Base-by-base conservation (phyloP, 2,113 vertebrate species). In the Zosterops pallidus region DNA sequence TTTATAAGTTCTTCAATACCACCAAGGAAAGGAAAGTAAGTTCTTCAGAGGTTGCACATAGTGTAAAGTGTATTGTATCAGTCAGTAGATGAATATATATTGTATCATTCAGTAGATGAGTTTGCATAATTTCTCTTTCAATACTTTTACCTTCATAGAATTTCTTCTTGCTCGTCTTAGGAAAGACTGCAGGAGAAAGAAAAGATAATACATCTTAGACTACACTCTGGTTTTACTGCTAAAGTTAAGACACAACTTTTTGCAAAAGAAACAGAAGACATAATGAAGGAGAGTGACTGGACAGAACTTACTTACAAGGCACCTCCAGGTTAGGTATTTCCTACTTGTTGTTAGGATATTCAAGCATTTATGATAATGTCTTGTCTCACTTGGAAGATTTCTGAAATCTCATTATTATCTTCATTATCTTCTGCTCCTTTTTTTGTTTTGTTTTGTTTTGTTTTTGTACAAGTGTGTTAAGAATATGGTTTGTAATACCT, bases 161-260 rank as follows among this genome's bases (percentile, higher is more conserved):
- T 80, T 64, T 35, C 37, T 81, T 94, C 53, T 84, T 83, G 9
- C 14, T 90, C 14, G 26, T 82, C 46, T 53, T 79, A 97, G 97
- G 86, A 95, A 79, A 90, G 82, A 72, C 53, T 95, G 22, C 37
- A 55, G 19, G 44, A 90, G 37, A 97, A 94, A 26, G 35, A 82
- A 89, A 96, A 83, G 68, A 91, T 12, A 69, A 94, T 97, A 86
- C 56, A 9, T 37, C 90, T 95, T 62, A 19, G 25, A 5, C 86
- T 97, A 41, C 44, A 95, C 67, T 52, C 96, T 74, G 95, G 96
- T n/a, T 94, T 97, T 75, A 83, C 41, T 25, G 97, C 90, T 71
- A 97, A 94, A 89, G 94, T 97, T 64, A 96, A 95, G 94, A 96
- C 93, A 83, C 90, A 94, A 25, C 35, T 96, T 86, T 82, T 96